Evolutionary conservation across 2,888 invertebrate species (phyloP), one percentile per base, ranked within the genome.

Genomic region (Sesia apiformis): DNA sequence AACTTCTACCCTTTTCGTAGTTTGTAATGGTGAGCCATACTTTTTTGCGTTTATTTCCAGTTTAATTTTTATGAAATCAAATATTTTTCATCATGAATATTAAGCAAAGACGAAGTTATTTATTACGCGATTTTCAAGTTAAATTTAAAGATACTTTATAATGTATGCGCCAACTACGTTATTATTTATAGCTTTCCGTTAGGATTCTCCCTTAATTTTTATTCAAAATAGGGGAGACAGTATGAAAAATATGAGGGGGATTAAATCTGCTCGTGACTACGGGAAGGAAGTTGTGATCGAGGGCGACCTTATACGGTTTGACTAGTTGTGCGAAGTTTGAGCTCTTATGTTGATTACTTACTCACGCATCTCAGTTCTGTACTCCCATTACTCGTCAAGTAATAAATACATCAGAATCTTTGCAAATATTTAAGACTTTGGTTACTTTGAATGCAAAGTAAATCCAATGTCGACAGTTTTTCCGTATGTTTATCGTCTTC

Each of bases 181-280:
- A 63, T 72, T 75, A 82, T 80, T 80, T 80, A 81, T 78, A 66
- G 62, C 70, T 69, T 72, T 73, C 71, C 70, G 70, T 71, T 73
- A 59, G 62, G 3, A 3, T 60, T 55, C 53, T 43, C 57, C 55
- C 55, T 67, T 67, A 70, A 70, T 79, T 75, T 74, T 73, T 76
- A 74, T 76, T 72, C 68, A 73, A 72, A 76, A 66, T 39, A 57
- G 65, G 61, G 58, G 59, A 66, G 63, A 63, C 57, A 65, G 60
- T 55, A 70, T 71, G 70, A 72, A 72, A 75, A 74, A 75, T 75
- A 53, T 40, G 46, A 49, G 56, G 60, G 61, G 63, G 62, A 58
- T 59, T 50, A 50, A 62, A 64, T 67, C 65, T 65, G 58, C 63
- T 61, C 61, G 60, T 61, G 50, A 55, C 59, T 63, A 58, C 58